Evolutionary conservation across 2,797 vertebrate species (phyloP).

Genomic region (Phoebastria nigripes): DNA sequence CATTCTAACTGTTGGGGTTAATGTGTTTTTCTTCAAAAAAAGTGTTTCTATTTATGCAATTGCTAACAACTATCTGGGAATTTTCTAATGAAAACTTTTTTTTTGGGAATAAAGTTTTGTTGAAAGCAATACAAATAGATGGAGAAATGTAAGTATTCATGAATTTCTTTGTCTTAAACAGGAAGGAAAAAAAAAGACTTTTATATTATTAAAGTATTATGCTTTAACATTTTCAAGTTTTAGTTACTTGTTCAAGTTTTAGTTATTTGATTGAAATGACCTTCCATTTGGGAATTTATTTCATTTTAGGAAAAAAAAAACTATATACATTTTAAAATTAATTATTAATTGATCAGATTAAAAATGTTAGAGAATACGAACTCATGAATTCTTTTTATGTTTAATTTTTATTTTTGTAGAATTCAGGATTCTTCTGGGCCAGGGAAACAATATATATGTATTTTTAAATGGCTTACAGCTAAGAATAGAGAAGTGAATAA

Average conservation of each 20-base stretch:
- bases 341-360: neutral
- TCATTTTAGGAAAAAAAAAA: neutral
- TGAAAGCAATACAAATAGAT: neutral
- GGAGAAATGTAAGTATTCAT: neutral
- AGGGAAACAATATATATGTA: neutral
- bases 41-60: neutral
- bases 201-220: neutral
- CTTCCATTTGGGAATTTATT: neutral
- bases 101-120: neutral
- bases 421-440: neutral
- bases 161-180: neutral
- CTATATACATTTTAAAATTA: neutral
- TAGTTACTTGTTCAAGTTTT: neutral
- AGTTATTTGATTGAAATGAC: neutral
- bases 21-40: neutral
- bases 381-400: neutral
- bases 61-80: fast-evolving
- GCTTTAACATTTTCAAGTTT: neutral
- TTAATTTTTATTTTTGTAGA: neutral
- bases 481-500: neutral
- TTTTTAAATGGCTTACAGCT: neutral
- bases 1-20: neutral
- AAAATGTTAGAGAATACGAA: neutral
- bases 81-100: neutral
- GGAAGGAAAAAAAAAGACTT: fast-evolving